Base-by-base conservation (phyloP, 2,113 vertebrate genomes). In the Lagenorhynchus albirostris region DNA sequence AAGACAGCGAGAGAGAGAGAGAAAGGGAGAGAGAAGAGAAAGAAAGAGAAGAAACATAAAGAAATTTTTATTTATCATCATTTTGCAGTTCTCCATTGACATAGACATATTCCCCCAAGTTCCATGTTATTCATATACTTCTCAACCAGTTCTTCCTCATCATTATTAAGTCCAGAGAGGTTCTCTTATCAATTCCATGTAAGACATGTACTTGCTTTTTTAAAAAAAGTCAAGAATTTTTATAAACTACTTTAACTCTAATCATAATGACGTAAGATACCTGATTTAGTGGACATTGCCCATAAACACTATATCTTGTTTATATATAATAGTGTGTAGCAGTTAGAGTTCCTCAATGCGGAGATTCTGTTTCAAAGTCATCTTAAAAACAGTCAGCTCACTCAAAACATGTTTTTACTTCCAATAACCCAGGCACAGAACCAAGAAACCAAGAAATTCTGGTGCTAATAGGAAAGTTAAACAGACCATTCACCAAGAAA, bases 401-500 rank as follows among this genome's bases (percentile, higher is more conserved):
- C 18, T 82, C 33, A 77, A 95, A 90, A 82, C 10, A 36, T 87
- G 41, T n/a, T 96, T 82, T 96, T 26, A 89, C 33, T 91, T 83
- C 36, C 53, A 95, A 41, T 70, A 88, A 94, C 29, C 5, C 65
- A 96, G 44, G 36, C 12, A 4, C 33, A 89, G 76, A 82, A 11
- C 18, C 62, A 94, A 58, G 60, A 96, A 71, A 36, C 38, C 31
- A 91, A 65, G 29, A 86, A 65, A 2, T 15, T 1, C 41, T 81
- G 5, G 31, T 87, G 12, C 4, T 67, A 90, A 97, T 67, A 62
- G 36, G 44, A 74, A 80, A 60, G 12, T 84, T 71, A 94, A 88
- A 84, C 41, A 86, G 89, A 41, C 44, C 31, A 90, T 77, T 76
- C 60, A 55, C 31, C 63, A 25, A 74, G 65, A 89, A 90, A 95